A percentile compares a stretch with the other conserved stretches of the same genome.
These are phyloP conservation scores for Scolopax mira DNA, from an alignment of 2,113 vertebrate species.

Conservation along the genomic window DNA sequence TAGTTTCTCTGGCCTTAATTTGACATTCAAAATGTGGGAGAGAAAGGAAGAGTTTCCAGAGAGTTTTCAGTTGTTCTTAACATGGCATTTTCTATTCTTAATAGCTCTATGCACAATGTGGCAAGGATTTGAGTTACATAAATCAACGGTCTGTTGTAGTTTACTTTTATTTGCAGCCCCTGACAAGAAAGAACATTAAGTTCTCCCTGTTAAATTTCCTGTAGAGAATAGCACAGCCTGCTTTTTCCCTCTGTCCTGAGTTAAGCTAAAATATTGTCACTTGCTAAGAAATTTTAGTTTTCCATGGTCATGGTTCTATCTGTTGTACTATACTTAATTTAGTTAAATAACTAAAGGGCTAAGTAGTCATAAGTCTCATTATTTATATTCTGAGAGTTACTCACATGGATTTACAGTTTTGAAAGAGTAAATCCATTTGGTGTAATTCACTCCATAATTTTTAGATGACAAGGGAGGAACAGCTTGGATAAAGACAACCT, in stretches of 20 bases:
- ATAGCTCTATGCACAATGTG: not conserved
- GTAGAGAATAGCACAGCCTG: not conserved
- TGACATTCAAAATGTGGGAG: not conserved
- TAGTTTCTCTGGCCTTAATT: not conserved
- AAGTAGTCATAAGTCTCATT: not conserved
- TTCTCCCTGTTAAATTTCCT: constrained; percentile 18
- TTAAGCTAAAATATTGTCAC: not conserved
- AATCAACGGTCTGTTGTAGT: constrained; percentile 25
- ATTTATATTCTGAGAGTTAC: not conserved
- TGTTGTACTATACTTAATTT: not conserved
- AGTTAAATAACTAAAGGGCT: not conserved
- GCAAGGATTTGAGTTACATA: constrained; percentile 6
- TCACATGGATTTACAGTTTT: not conserved
- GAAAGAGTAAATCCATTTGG: not conserved
- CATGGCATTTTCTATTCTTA: not conserved
- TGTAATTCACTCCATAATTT: not conserved
- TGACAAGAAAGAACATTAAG: constrained; percentile 46
- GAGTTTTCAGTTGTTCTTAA: not conserved
- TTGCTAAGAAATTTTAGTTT: not conserved
- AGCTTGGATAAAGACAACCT: not conserved
- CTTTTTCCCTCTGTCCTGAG: not conserved
- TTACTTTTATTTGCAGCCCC: not conserved
- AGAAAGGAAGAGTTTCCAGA: not conserved
- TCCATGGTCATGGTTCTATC: not conserved
- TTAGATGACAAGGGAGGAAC: not conserved